These are phyloP conservation scores for Penaeus japonicus DNA, from an alignment of 1,140 invertebrate species.

Conservation along the genomic window DNA sequence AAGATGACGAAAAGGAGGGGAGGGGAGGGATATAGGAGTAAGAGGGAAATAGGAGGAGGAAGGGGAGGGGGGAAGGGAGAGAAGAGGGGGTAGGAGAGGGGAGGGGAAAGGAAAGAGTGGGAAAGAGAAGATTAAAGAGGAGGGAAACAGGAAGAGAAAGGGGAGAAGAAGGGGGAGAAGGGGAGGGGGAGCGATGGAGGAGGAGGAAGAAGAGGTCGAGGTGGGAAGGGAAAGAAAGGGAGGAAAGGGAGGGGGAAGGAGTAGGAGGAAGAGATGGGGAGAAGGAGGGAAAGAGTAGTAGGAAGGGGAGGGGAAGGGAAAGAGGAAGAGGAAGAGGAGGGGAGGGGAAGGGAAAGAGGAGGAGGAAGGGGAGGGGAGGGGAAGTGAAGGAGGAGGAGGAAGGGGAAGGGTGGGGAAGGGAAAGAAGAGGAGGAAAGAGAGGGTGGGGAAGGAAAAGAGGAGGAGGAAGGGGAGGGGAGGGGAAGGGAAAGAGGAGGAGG, in stretches of 20 bases:
- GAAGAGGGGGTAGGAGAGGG: neutral
- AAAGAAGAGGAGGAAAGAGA: too few relatives aligned
- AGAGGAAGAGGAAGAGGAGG: too few relatives aligned
- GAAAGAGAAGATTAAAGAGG: conserved; percentile 13
- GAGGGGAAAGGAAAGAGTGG: neutral
- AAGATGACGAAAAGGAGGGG: neutral
- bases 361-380: too few relatives aligned
- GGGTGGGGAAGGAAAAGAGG: too few relatives aligned
- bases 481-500: too few relatives aligned
- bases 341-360: too few relatives aligned
- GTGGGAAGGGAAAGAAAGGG: neutral
- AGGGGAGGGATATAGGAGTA: neutral
- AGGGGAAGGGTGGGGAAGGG: too few relatives aligned
- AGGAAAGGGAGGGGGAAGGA: neutral
- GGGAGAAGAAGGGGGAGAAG: neutral
- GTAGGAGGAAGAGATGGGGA: conserved; percentile 17
- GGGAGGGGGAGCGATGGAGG: neutral
- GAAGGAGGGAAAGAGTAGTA: conserved; percentile 2
- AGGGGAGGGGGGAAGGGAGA: neutral
- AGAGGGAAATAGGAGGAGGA: neutral
- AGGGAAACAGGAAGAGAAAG: too few relatives aligned
- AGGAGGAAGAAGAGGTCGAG: neutral
- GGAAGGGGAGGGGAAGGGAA: too few relatives aligned
- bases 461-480: too few relatives aligned
- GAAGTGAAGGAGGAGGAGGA: too few relatives aligned